These are phyloP conservation scores for Hypomecis atomaria DNA, from an alignment of 2,888 invertebrate species.

Conservation along the genomic window DNA sequence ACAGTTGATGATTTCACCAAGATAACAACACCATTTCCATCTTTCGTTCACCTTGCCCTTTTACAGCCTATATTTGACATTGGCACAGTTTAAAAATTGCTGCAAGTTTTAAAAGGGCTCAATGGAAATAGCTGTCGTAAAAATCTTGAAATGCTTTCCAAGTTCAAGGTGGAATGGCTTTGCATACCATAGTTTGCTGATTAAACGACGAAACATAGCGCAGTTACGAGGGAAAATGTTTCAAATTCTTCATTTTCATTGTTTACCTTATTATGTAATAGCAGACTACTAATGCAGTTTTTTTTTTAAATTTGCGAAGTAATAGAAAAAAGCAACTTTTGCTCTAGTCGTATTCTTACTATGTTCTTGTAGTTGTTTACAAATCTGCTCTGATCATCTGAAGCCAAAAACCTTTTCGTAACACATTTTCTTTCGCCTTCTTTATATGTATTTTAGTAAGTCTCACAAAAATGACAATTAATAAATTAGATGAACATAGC, in stretches of 20 bases:
- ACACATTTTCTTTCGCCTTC: too few species aligned
- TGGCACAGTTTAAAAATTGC: slow-evolving; percentile 27
- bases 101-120: slow-evolving; percentile 21
- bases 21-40: slow-evolving; percentile 22
- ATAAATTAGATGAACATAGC: too few species aligned
- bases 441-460: too few species aligned
- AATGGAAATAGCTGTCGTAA: slow-evolving; percentile 12
- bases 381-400: too few species aligned
- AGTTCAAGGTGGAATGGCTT: slow-evolving; percentile 24
- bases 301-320: too few species aligned
- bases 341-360: too few species aligned
- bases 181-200: slow-evolving; percentile 17
- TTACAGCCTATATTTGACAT: slow-evolving; percentile 22
- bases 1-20: slow-evolving; percentile 9
- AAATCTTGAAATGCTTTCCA: slow-evolving; percentile 10
- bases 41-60: slow-evolving; percentile 25
- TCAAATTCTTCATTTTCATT: slow-evolving; percentile 9
- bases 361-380: too few species aligned
- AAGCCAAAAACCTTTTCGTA: too few species aligned
- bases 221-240: neutral
- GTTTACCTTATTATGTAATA: neutral
- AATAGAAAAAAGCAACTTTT: too few species aligned
- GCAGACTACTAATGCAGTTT: too few species aligned
- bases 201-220: slow-evolving; percentile 12
- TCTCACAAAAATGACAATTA: too few species aligned